phyloP scores from a whole-genome alignment of 1,140 invertebrate species.

The Zaprionus davidi region DNA sequence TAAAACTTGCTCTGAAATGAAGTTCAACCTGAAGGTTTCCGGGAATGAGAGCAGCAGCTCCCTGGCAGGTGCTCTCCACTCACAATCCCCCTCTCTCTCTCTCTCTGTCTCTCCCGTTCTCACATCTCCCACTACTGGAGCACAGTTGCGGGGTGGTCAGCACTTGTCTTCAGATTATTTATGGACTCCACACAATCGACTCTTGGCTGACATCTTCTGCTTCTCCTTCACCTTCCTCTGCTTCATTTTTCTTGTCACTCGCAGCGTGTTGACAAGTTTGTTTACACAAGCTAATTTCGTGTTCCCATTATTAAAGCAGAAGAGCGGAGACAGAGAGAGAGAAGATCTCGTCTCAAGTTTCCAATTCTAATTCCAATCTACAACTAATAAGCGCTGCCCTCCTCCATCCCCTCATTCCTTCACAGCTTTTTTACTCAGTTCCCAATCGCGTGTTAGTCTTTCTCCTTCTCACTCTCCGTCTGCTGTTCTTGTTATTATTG shows the following conservation, averaged over 20 bases:
- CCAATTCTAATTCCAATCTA: conserved; percentile 4
- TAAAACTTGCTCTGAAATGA: conserved; percentile 58
- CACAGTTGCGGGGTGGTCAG: conserved; percentile 37
- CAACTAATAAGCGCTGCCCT: conserved; percentile 43
- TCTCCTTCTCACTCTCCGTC: background rate
- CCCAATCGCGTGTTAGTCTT: conserved; percentile 56
- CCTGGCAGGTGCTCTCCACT: conserved; percentile 46
- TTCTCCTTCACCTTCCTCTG: conserved; percentile 11
- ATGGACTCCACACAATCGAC: conserved; percentile 18
- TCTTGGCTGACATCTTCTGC: background rate
- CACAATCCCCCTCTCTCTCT: background rate
- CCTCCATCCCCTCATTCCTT: conserved; percentile 10
- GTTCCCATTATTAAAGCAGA: conserved; percentile 27
- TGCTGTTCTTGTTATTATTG: conserved; percentile 20
- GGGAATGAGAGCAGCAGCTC: conserved; percentile 27
- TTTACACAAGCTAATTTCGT: conserved; percentile 76
- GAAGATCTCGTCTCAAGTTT: conserved; percentile 38
- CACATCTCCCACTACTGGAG: conserved; percentile 6
- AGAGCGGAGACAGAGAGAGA: background rate
- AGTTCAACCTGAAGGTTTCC: conserved; percentile 32
- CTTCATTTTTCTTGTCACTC: conserved; percentile 33
- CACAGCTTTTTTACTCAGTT: conserved; percentile 46
- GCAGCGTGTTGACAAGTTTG: conserved; percentile 71
- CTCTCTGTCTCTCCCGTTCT: background rate
- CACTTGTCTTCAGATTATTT: conserved; percentile 38